Evolutionary conservation across 2,888 invertebrate species (phyloP), one percentile per base, ranked within the genome.

Genomic region (Poecilus cupreus): DNA sequence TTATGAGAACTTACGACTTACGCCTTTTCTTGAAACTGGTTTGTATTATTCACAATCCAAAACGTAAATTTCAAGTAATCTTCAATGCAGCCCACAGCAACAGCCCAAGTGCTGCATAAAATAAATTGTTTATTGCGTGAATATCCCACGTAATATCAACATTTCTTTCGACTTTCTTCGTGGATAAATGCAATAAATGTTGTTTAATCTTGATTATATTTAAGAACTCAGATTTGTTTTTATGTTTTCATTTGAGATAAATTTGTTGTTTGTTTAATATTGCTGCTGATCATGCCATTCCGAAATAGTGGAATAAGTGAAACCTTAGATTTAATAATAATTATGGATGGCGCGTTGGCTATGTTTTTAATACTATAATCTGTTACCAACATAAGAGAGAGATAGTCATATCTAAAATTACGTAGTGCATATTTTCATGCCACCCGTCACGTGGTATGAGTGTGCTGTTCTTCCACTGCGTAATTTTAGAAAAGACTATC

Each of bases 1-100:
- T 68, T 68, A 68, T 68, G 37, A 68, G 64, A 68, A 68, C 64
- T 68, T 68, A 68, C 64, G 64, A 37, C 64, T 68, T 64, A 64
- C 37, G 64, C 64, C 64, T 64, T 64, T 64, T 64, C 64, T 32
- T 1, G 10, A 32, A 68, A 68, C 64, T 68, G 64, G 64, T 68
- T 68, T 68, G 39, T 68, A 68, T 68, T 37, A 68, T 68, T 68
- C 18, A 18, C 37, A 68, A 68, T 37, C 64, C 37, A 10, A 68
- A 20, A 68, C 37, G 64, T 68, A 68, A 68, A 68, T 68, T 68
- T 68, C 64, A 64, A 32, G 26, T 57, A 57, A 57, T 57, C 57
- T 64, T 37, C 39, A 68, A 68, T 68, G 18, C 64, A 32, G 64
- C 64, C 64, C 37, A 68, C 64, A 32, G 32, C 32, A n/a, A 32